Percentiles rank a stretch among this genome's conserved stretches.
These are phyloP conservation scores for Trichoplusia ni DNA, from an alignment of 1,140 invertebrate species.

Conservation along the genomic window DNA sequence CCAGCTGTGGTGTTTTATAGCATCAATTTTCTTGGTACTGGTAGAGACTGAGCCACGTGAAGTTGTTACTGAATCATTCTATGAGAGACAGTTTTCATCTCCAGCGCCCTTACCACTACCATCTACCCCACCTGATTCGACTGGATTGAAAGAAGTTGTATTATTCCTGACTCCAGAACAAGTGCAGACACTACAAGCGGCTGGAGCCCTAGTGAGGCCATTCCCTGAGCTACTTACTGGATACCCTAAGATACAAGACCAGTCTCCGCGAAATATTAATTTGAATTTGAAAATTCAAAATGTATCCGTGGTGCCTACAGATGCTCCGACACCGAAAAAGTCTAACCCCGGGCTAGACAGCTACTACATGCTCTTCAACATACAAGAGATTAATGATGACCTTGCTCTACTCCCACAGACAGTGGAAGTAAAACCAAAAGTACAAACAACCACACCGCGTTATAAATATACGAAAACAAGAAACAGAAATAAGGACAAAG, in stretches of 20 bases:
- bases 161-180: slow-evolving; percentile 63
- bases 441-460: background rate
- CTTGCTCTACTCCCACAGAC: background rate
- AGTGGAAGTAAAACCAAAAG: background rate
- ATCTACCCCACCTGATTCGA: slow-evolving; percentile 39
- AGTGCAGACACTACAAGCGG: slow-evolving; percentile 55
- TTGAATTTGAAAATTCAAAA: background rate
- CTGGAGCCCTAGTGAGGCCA: slow-evolving; percentile 33
- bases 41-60: slow-evolving; percentile 27
- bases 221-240: background rate
- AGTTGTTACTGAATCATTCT: slow-evolving; percentile 48
- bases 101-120: slow-evolving; percentile 9
- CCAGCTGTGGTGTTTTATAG: slow-evolving; percentile 36
- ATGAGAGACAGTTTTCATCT: slow-evolving; percentile 25
- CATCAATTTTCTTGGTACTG: slow-evolving; percentile 28
- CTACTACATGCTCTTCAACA: slow-evolving; percentile 4
- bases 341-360: background rate
- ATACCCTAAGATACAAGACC: background rate
- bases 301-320: no score
- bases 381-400: slow-evolving; percentile 14
- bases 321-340: background rate
- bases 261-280: background rate
- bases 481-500: background rate
- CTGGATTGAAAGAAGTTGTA: slow-evolving; percentile 57
- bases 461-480: background rate